phyloP scores from a whole-genome alignment of 2,797 vertebrate genomes.

The Enteromius paludinosus region DNA sequence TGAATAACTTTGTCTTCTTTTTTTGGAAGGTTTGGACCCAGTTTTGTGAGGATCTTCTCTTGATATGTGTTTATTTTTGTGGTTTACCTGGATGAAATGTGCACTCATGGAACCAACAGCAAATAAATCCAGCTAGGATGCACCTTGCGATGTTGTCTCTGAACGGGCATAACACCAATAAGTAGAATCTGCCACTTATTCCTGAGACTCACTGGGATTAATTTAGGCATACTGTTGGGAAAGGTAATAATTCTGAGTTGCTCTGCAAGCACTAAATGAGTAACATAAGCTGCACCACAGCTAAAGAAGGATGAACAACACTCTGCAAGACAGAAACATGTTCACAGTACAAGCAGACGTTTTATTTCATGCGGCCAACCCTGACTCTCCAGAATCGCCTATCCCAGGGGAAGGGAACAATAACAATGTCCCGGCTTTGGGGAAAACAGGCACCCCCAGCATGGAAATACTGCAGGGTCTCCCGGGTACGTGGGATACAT shows the following conservation, averaged over 20 bases:
- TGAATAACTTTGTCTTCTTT: constrained; percentile 12
- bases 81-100: background rate
- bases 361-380: constrained; percentile 70
- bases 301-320: constrained; percentile 67
- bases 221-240: background rate
- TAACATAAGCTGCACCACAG: constrained; percentile 17
- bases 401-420: constrained; percentile 46
- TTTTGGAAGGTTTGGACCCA: constrained; percentile 5
- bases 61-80: background rate
- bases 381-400: constrained; percentile 59
- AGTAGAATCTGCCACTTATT: constrained; percentile 18
- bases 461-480: constrained; percentile 64
- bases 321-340: constrained; percentile 51
- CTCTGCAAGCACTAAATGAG: constrained; percentile 26
- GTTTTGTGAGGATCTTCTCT: background rate
- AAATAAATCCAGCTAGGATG: constrained; percentile 11
- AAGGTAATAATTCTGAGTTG: constrained; percentile 21
- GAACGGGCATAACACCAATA: background rate
- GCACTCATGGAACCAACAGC: constrained; percentile 7
- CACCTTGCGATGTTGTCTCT: constrained; percentile 16
- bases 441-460: constrained; percentile 21
- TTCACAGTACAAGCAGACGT: constrained; percentile 75
- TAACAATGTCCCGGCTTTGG: constrained; percentile 31
- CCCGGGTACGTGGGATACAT: constrained; percentile 60
- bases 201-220: background rate